These are phyloP conservation scores for Oplegnathus fasciatus DNA, from an alignment of 2,113 vertebrate species.

Conservation along the genomic window DNA sequence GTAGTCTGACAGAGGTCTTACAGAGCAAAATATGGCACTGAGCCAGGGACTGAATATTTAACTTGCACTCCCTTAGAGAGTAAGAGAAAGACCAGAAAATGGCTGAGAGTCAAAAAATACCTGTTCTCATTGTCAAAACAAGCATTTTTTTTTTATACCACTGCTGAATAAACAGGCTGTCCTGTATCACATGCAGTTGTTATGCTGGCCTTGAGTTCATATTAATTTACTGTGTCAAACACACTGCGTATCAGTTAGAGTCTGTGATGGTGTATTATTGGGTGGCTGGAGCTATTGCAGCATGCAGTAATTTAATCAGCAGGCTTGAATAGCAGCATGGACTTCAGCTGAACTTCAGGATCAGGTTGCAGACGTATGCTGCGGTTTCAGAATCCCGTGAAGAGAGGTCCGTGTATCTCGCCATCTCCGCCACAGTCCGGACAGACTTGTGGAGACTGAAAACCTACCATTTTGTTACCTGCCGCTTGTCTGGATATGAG, in stretches of 20 bases:
- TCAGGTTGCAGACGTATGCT: slow-evolving; percentile 76
- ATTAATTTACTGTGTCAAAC: slow-evolving; percentile 54
- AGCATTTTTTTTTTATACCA: background rate
- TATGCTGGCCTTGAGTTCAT: slow-evolving; percentile 45
- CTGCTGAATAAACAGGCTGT: slow-evolving; percentile 17
- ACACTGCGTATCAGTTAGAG: slow-evolving; percentile 36
- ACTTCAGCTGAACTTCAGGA: slow-evolving; percentile 68
- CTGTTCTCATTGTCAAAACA: slow-evolving; percentile 1
- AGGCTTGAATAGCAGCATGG: slow-evolving; percentile 71
- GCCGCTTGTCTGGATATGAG: slow-evolving; percentile 79
- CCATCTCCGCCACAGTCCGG: slow-evolving; percentile 10
- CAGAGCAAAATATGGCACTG: slow-evolving; percentile 6
- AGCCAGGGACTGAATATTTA: slow-evolving; percentile 33
- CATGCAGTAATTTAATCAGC: slow-evolving; percentile 76
- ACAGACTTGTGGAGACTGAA: slow-evolving; percentile 31
- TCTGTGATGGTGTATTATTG: slow-evolving; percentile 52
- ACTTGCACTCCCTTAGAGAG: slow-evolving; percentile 9
- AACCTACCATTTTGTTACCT: background rate
- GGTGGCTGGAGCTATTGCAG: slow-evolving; percentile 53
- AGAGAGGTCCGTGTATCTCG: slow-evolving; percentile 23
- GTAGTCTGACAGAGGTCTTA: slow-evolving; percentile 22
- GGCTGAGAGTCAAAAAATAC: background rate
- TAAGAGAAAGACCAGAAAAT: slow-evolving; percentile 7
- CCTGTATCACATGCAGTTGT: slow-evolving; percentile 12
- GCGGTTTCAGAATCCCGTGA: slow-evolving; percentile 47